Evolutionary conservation across 2,113 vertebrate species (phyloP), one percentile per base, ranked within the genome.

Genomic region (Oreamnos americanus): DNA sequence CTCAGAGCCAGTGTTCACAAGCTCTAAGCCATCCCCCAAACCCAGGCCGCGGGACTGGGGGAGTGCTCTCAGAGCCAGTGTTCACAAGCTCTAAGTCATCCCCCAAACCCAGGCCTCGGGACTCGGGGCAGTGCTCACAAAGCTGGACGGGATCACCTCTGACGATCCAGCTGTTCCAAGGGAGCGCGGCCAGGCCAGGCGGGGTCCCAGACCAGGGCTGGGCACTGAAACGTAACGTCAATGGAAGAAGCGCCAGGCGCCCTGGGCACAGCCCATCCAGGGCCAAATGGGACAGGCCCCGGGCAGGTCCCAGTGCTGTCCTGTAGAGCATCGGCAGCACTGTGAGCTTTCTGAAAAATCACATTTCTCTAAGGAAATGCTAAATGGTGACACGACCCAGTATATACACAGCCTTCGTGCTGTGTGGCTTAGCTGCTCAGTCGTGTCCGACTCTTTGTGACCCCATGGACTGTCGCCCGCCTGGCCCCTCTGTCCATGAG

Each of bases 31-130:
- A 98, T 60, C 58, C 85, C 92, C 89, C 79, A 91, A 85, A 64
- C 88, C 82, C 92, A 96, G 91, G 90, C 76, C 91, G 43, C 0
- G 30, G 15, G 55, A 76, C 55, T 97, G 58, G 0, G 2, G 43
- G 43, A 43, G 43, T 43, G 87, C 81, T 3, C 78, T 1, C 55
- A 98, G 82, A 92, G 87, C 83, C 95, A 47, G 53, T 36, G 94
- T 97, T 98, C 97, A 94, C 76, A 47, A 87, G 55, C 74, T 85
- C 23, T 96, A 96, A 96, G 97, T 95, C 85, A 98, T 60, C 58
- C 85, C 92, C 89, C 79, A 92, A 85, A 64, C 88, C 82, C 92
- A 97, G 91, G 90, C 76, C 92, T 47, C 0, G 30, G 15, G 57
- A 76, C 55, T 97, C 74, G 0, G 2, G 7, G 91, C 83, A 79